These are phyloP conservation scores for Gasterosteus nipponicus DNA, from an alignment of 2,113 vertebrate species.

Conservation along the genomic window DNA sequence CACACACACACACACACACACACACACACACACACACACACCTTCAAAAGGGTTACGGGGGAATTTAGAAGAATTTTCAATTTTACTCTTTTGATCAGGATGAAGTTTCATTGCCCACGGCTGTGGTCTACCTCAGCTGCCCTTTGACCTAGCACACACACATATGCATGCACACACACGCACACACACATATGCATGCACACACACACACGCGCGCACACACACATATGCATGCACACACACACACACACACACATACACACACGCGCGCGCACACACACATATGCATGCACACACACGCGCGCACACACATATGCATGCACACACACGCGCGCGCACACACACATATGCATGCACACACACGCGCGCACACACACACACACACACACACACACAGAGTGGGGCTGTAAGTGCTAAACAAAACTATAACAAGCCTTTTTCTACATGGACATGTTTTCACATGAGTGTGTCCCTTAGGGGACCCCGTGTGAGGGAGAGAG, in stretches of 20 bases:
- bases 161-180: not conserved
- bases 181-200: not conserved
- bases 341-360: not conserved
- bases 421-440: not conserved
- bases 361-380: not conserved
- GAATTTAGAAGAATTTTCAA: not conserved
- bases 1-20: not conserved
- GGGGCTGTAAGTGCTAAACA: not conserved
- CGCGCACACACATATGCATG: not conserved
- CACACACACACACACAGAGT: not conserved
- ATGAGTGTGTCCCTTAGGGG: not conserved
- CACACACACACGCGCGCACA: not conserved
- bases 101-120: conserved; percentile 36
- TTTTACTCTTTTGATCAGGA: conserved; percentile 25
- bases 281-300: not conserved
- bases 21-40: not conserved
- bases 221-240: not conserved
- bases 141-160: conserved; percentile 28
- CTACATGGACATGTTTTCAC: not conserved
- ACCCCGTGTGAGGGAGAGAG: not conserved
- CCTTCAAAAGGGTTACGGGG: not conserved
- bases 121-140: conserved; percentile 32
- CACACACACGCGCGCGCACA: not conserved
- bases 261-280: not conserved
- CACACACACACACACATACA: not conserved